These are phyloP conservation scores for Camelus dromedarius DNA, from an alignment of 2,113 vertebrate genomes.

Conservation along the genomic window DNA sequence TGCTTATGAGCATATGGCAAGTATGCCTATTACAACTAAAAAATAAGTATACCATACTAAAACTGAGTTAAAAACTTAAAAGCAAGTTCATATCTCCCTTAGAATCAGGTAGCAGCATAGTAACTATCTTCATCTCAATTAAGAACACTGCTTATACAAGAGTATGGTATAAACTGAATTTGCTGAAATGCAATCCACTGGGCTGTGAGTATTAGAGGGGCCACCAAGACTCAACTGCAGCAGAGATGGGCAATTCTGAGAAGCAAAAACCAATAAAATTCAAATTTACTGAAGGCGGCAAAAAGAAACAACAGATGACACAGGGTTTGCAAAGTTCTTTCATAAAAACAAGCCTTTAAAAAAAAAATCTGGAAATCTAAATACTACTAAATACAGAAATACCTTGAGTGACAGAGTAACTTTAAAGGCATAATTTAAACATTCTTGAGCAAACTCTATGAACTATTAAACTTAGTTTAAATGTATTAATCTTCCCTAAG, in stretches of 20 bases:
- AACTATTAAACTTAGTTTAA: constrained; percentile 35
- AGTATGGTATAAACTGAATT: background rate
- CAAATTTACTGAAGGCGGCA: background rate
- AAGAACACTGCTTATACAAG: background rate
- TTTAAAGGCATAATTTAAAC: constrained; percentile 35
- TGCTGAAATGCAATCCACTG: background rate
- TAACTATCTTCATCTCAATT: background rate
- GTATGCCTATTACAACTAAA: background rate
- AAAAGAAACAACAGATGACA: background rate
- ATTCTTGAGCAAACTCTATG: background rate
- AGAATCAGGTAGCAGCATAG: background rate
- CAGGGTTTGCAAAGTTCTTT: background rate
- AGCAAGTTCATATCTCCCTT: background rate
- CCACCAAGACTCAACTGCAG: background rate
- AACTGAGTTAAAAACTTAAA: background rate
- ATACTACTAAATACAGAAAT: background rate
- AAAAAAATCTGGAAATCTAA: background rate
- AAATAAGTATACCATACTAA: too few relatives aligned
- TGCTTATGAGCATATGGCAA: background rate
- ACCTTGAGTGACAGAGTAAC: background rate
- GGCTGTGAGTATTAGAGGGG: background rate
- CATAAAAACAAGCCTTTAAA: background rate
- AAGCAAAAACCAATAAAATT: background rate
- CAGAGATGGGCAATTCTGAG: background rate
- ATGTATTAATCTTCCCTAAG: background rate